phyloP scores from a whole-genome alignment of 2,797 vertebrate species.

The Malacoctenus gilli region DNA sequence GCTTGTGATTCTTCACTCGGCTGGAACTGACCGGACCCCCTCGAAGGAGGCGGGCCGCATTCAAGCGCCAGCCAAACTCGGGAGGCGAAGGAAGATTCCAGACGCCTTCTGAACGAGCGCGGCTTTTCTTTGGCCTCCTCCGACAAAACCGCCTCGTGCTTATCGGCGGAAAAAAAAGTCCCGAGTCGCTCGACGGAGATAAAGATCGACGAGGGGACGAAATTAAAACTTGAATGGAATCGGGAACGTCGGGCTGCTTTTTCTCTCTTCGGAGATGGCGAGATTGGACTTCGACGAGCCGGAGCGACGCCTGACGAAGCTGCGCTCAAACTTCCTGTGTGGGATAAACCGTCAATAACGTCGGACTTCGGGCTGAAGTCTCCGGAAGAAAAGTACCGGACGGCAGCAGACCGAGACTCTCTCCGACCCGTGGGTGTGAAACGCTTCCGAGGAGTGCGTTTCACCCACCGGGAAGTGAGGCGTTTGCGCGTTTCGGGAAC shows the following conservation, averaged over 20 bases:
- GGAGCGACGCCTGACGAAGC: constrained; percentile 16
- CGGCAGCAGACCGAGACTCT: constrained; percentile 37
- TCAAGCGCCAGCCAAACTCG: constrained; percentile 14
- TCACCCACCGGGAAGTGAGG: constrained; percentile 38
- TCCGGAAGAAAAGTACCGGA: constrained; percentile 22
- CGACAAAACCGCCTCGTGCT: constrained; percentile 14
- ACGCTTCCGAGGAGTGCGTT: constrained; percentile 35
- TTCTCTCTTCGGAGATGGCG: constrained; percentile 5
- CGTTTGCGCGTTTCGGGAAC: constrained; percentile 39
- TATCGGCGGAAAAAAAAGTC: constrained; percentile 14
- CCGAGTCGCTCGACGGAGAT: constrained; percentile 1
- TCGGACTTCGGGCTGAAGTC: constrained; percentile 34
- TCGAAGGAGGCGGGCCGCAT: constrained; percentile 22
- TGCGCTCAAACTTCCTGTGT: constrained; percentile 16
- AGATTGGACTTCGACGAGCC: constrained; percentile 14
- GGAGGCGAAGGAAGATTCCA: constrained; percentile 20
- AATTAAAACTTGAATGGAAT: neutral
- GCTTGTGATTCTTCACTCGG: constrained; percentile 6
- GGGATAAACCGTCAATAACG: constrained; percentile 16
- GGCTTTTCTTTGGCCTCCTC: constrained; percentile 14
- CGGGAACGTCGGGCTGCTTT: constrained; percentile 7
- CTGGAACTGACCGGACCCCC: constrained; percentile 3
- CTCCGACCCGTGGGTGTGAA: constrained; percentile 40
- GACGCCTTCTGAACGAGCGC: constrained; percentile 20
- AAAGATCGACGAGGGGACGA: constrained; percentile 29